phyloP scores from a whole-genome alignment of 2,888 invertebrate genomes.

The Melieria omissa region DNA sequence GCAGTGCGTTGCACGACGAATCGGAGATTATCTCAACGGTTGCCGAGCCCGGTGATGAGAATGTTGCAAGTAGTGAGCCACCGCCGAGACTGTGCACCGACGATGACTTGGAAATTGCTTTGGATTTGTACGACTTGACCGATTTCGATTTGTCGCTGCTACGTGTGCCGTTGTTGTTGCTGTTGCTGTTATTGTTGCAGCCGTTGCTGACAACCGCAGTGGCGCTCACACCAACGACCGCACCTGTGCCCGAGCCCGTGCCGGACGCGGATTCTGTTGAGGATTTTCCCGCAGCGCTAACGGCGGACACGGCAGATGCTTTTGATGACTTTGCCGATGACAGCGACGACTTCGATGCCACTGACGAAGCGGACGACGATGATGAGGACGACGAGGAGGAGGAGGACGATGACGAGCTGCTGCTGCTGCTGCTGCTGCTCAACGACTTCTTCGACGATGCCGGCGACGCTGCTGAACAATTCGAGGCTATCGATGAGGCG shows the following conservation, averaged over 20 bases:
- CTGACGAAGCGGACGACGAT: constrained; percentile 33
- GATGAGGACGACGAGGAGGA: constrained; percentile 36
- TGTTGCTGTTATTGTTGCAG: constrained; percentile 24
- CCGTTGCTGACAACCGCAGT: neutral
- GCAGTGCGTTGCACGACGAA: constrained; percentile 61
- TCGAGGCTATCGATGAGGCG: constrained; percentile 61
- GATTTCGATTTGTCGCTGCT: neutral
- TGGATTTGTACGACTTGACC: constrained; percentile 43
- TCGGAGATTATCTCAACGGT: constrained; percentile 63
- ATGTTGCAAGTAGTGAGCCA: constrained; percentile 61
- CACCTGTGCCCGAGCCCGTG: constrained; percentile 1
- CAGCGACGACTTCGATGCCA: constrained; percentile 19
- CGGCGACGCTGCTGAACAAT: constrained; percentile 47
- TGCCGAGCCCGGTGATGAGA: constrained; percentile 59
- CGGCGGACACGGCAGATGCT: constrained; percentile 25
- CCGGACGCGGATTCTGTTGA: neutral
- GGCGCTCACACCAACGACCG: constrained; percentile 16
- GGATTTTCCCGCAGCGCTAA: constrained; percentile 8
- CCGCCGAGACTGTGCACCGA: constrained; percentile 58
- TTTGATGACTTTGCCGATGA: constrained; percentile 28
- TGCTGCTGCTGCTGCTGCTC: constrained; percentile 24
- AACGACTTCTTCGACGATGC: constrained; percentile 57
- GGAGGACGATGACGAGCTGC: constrained; percentile 43
- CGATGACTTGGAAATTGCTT: constrained; percentile 58
- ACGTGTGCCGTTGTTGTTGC: neutral